Evolutionary conservation across 2,113 vertebrate species (phyloP), one percentile per base, ranked within the genome.

Genomic region (Chaetura pelagica): DNA sequence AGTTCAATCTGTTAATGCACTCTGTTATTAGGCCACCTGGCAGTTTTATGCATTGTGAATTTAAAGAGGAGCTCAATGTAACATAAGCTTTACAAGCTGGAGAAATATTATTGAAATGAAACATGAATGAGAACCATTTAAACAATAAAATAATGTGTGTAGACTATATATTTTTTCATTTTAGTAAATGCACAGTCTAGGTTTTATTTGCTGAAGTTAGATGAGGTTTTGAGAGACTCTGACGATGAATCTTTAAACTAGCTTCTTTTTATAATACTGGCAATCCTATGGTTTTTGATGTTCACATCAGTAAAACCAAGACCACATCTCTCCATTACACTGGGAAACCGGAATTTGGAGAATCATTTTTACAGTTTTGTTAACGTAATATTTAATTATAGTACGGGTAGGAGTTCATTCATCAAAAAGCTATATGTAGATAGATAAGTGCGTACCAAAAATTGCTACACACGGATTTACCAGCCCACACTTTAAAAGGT

Each of bases 1-100:
- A 97, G 98, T 98, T 98, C 98, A 98, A 98, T 98, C 98, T 98
- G 98, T 98, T 98, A 98, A 98, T 98, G 98, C 97, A 98, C 98
- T 98, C 97, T 97, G 98, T 98, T 98, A 98, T 98, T 98, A 98
- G 98, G 96, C 98, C 98, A 98, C 98, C 98, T 98, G 98, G 98
- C 98, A 98, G 98, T 98, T 98, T 98, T 98, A 98, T 98, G 98
- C 98, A 98, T 98, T 98, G 97, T 98, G 98, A 98, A 98, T 98
- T 98, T 98, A 98, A 98, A 98, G 98, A 98, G 97, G 97, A 98
- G 97, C 98, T 98, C 98, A 96, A 98, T 95, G 97, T 98, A 98
- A 98, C 98, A 98, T 98, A 98, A 98, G 98, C 97, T 98, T 98
- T 98, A 98, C 98, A 98, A 98, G 98, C 98, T 98, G 96, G 97